Percentiles rank a stretch among this genome's conserved stretches.
These are phyloP conservation scores for Lemur catta DNA, from an alignment of 2,797 vertebrate species.

Conservation along the genomic window DNA sequence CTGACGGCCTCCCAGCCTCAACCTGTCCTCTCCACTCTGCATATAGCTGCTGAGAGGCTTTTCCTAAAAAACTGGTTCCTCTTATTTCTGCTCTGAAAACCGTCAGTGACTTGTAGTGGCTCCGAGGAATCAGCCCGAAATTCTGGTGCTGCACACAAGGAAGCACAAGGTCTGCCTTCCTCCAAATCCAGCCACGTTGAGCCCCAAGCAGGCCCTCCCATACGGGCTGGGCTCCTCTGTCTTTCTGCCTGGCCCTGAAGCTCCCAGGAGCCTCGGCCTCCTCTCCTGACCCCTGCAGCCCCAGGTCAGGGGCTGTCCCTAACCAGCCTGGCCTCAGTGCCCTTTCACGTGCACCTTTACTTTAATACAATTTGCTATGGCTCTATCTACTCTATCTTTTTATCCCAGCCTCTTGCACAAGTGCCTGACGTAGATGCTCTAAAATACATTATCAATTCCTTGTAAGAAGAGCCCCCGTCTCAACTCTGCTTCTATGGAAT, in stretches of 20 bases:
- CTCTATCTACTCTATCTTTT: neutral
- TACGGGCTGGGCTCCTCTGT: neutral
- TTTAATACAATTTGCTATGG: neutral
- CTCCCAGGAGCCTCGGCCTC: neutral
- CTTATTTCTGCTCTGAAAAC: neutral
- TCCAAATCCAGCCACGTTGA: neutral
- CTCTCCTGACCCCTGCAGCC: neutral
- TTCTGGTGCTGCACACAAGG: neutral
- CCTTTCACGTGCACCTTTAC: neutral
- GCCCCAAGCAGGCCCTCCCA: neutral
- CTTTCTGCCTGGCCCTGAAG: neutral
- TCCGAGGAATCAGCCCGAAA: neutral
- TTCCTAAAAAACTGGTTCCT: neutral
- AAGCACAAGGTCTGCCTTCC: neutral
- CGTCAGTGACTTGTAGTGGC: neutral
- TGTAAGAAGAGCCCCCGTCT: neutral
- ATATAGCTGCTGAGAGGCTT: neutral
- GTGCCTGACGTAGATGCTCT: neutral
- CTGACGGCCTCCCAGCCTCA: neutral
- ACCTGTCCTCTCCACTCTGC: neutral
- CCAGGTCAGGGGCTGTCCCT: neutral
- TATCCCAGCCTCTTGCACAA: neutral
- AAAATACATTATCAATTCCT: neutral
- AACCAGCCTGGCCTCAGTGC: neutral
- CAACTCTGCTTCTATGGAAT: neutral